Evolutionary conservation across 1,140 invertebrate species (phyloP).

Genomic region (Drosophila lacteicornis): DNA sequence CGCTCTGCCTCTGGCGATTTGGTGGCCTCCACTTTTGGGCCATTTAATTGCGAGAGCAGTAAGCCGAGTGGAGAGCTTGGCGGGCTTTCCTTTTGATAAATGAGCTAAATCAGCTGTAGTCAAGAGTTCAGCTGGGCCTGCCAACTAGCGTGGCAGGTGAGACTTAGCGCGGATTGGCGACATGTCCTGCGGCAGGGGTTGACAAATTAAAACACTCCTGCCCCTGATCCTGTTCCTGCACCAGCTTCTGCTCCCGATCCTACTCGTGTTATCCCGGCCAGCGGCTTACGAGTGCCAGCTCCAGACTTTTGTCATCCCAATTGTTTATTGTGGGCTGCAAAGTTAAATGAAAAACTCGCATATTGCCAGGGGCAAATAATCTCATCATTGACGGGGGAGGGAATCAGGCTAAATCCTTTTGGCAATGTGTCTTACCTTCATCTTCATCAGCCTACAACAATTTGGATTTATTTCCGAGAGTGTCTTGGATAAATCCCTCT

Average conservation of each 20-base stretch:
- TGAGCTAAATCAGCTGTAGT: conserved; percentile 70
- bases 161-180: conserved; percentile 9
- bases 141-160: conserved; percentile 17
- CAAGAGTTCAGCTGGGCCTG: conserved; percentile 33
- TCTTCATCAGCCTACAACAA: neutral
- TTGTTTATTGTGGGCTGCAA: conserved; percentile 12
- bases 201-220: conserved; percentile 40
- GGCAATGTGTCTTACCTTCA: neutral
- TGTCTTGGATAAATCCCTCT: too few species aligned
- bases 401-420: neutral
- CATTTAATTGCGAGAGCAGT: conserved; percentile 29
- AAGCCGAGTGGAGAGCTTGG: conserved; percentile 1
- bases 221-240: neutral
- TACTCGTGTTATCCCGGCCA: neutral
- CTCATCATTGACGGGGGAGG: conserved; percentile 1
- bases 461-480: neutral
- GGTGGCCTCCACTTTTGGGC: conserved; percentile 5
- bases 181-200: neutral
- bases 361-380: conserved; percentile 21
- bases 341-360: conserved; percentile 30
- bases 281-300: conserved; percentile 10
- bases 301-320: conserved; percentile 8
- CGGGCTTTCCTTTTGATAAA: conserved; percentile 53
- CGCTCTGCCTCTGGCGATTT: conserved; percentile 19
- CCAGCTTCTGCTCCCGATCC: neutral